phyloP scores from a whole-genome alignment of 2,888 invertebrate species.

The Cryptophagus acutangulus region DNA sequence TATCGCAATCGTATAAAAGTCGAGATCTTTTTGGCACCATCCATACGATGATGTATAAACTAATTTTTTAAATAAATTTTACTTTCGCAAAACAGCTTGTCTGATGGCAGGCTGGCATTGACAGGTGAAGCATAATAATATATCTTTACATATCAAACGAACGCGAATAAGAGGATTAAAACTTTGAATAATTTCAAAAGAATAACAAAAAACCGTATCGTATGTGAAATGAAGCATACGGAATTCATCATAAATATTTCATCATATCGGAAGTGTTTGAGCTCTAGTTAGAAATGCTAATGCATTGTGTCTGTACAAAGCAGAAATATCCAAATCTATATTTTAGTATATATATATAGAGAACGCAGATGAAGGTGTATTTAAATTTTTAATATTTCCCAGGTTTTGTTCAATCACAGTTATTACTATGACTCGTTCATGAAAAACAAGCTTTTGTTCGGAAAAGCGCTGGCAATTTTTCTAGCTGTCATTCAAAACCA shows the following conservation, averaged over 20 bases:
- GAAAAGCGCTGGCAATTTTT: too few relatives aligned
- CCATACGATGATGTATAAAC: too few relatives aligned
- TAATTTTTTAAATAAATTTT: not conserved
- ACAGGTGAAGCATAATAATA: slow-evolving; percentile 30
- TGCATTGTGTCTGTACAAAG: slow-evolving; percentile 31
- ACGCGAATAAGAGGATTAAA: slow-evolving; percentile 34
- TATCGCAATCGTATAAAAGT: too few relatives aligned
- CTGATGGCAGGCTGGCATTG: slow-evolving; percentile 18
- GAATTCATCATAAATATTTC: slow-evolving; percentile 42
- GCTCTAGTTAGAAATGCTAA: slow-evolving; percentile 44
- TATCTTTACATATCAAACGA: slow-evolving; percentile 37
- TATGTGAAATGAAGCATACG: slow-evolving; percentile 37
- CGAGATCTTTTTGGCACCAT: too few relatives aligned
- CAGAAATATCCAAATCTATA: slow-evolving; percentile 12
- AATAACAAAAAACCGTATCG: slow-evolving; percentile 25
- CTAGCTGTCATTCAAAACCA: too few relatives aligned
- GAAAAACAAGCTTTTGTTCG: too few relatives aligned
- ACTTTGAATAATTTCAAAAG: slow-evolving; percentile 34
- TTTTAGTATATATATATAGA: too few relatives aligned
- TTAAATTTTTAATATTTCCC: slow-evolving; percentile 1
- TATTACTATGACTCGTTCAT: too few relatives aligned
- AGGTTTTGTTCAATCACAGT: not conserved
- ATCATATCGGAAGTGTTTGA: slow-evolving; percentile 41
- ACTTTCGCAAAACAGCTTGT: not conserved
- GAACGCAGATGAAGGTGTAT: slow-evolving; percentile 19